Evolutionary conservation across 2,888 invertebrate genomes (phyloP).

Genomic region (Margaritifera margaritifera): DNA sequence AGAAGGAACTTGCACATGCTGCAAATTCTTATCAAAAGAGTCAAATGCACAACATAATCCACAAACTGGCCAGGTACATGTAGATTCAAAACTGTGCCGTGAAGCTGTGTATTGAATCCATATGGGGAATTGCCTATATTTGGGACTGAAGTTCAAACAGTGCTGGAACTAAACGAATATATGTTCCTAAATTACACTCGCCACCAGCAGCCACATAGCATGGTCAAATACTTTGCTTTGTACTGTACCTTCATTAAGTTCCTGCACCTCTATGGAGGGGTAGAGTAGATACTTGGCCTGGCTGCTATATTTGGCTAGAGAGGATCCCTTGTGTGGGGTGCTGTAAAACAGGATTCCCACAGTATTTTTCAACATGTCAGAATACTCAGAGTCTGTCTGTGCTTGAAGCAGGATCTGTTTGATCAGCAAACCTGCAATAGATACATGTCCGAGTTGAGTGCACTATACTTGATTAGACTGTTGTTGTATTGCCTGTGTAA

Average conservation of each 20-base stretch:
- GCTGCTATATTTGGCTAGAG: slow-evolving; percentile 79
- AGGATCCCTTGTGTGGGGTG: slow-evolving; percentile 91
- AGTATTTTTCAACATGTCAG: slow-evolving; percentile 81
- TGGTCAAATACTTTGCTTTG: too few species aligned
- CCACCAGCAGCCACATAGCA: too few species aligned
- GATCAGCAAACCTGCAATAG: slow-evolving; percentile 80
- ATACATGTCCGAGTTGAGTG: too few species aligned
- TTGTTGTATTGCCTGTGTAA: not conserved
- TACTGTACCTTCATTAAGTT: slow-evolving; percentile 81
- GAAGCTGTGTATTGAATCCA: too few species aligned
- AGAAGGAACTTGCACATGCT: too few species aligned
- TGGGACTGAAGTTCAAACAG: too few species aligned
- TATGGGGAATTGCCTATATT: too few species aligned
- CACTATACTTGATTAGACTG: not conserved
- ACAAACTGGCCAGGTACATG: too few species aligned
- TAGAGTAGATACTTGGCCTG: slow-evolving; percentile 86
- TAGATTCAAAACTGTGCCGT: too few species aligned
- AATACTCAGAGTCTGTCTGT: slow-evolving; percentile 73
- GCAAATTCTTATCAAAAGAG: too few species aligned
- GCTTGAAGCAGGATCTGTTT: slow-evolving; percentile 83
- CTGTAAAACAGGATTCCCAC: slow-evolving; percentile 90
- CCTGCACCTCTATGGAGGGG: slow-evolving; percentile 90
- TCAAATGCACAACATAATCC: too few species aligned
- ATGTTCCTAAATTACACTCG: slow-evolving; percentile 1
- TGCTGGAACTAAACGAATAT: too few species aligned